Evolutionary conservation across 2,113 vertebrate genomes (phyloP), one percentile per base, ranked within the genome.

Genomic region (Rhynchomys soricoides): DNA sequence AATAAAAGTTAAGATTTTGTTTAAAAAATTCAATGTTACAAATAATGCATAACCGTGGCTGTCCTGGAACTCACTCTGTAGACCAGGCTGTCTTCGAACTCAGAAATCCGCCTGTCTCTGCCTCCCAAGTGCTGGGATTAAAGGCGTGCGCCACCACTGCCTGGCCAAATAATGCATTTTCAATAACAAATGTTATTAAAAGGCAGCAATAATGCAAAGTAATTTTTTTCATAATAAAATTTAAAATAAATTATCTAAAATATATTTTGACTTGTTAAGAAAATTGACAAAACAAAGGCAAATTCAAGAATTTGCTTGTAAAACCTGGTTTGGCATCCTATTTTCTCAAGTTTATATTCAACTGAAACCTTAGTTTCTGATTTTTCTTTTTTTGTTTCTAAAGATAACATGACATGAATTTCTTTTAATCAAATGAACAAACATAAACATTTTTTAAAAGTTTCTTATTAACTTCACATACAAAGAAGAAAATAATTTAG

Each of bases 21-120:
- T 92, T 9, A 95, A 88, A 85, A 88, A n/a, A 88, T 70, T 87
- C 43, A 64, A 70, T 92, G 89, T 88, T 59, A 79, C 19, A 79
- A 78, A 90, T 91, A 78, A 68, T 55, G 34, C 1, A 66, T 71
- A n/a, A n/a, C n/a, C n/a, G n/a, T n/a, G n/a, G n/a, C n/a, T n/a
- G n/a, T n/a, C n/a, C n/a, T n/a, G n/a, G n/a, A n/a, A n/a, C n/a
- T n/a, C n/a, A n/a, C n/a, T n/a, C n/a, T n/a, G n/a, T n/a, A n/a
- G n/a, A n/a, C n/a, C n/a, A n/a, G n/a, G n/a, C n/a, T n/a, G n/a
- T n/a, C n/a, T n/a, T n/a, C n/a, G n/a, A n/a, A n/a, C n/a, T n/a
- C n/a, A n/a, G n/a, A n/a, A n/a, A n/a, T n/a, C n/a, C n/a, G n/a
- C n/a, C n/a, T n/a, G n/a, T n/a, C n/a, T n/a, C n/a, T n/a, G n/a